A percentile compares a stretch with the other conserved stretches of the same genome.
Evolutionary conservation across 2,113 vertebrate species (phyloP).

Genomic region (Silurus glanis): DNA sequence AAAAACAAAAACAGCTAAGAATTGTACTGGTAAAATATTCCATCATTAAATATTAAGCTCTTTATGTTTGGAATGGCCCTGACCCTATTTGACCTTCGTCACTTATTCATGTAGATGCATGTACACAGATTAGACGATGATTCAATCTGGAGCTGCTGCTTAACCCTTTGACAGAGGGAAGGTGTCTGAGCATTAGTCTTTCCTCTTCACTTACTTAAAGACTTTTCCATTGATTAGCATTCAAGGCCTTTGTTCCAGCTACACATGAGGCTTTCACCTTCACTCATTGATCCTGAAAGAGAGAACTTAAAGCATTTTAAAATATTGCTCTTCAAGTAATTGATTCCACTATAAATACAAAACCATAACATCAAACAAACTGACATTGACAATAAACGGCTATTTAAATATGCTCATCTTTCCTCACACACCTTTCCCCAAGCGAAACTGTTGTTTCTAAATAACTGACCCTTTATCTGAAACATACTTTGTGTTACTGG

Average conservation of each 20-base stretch:
- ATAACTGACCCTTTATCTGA: constrained; percentile 20
- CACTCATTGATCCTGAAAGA: constrained; percentile 20
- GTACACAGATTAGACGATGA: constrained; percentile 37
- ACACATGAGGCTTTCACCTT: constrained; percentile 33
- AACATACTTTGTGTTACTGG: not conserved
- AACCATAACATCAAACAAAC: not conserved
- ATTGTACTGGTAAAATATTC: constrained; percentile 31
- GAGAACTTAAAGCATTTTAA: not conserved
- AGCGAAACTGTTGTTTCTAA: constrained; percentile 7
- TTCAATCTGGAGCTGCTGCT: constrained; percentile 24
- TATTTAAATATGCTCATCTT: not conserved
- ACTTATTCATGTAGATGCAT: constrained; percentile 45
- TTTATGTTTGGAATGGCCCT: constrained; percentile 41
- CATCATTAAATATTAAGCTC: constrained; percentile 43
- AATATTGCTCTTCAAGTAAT: not conserved
- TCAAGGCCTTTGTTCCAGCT: constrained; percentile 28
- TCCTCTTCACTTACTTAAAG: constrained; percentile 32
- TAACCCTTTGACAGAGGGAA: constrained; percentile 39
- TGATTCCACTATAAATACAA: not conserved
- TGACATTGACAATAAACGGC: not conserved
- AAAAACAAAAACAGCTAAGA: constrained; percentile 24
- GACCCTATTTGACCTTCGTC: constrained; percentile 42
- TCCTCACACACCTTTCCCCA: not conserved
- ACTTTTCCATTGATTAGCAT: constrained; percentile 39
- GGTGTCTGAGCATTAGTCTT: constrained; percentile 10